Conservation (phyloP, 2,888 invertebrate genomes). For the Augochlorella aurata region DNA sequence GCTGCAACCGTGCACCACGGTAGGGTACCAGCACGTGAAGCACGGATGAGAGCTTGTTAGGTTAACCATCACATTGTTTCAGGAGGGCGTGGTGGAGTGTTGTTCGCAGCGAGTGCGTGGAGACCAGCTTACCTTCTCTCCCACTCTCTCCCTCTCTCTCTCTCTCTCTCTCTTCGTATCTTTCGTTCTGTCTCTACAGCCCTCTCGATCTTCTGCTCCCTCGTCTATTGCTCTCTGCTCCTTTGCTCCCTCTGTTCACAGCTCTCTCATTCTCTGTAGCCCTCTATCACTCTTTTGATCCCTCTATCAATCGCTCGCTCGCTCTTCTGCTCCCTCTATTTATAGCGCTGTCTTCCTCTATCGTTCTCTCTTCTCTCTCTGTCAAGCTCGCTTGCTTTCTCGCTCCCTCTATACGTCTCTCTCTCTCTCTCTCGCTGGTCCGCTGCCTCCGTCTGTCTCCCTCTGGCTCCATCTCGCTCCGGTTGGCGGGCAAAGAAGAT, state of each 20-base stretch:
- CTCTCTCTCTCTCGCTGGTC: conserved; percentile 11
- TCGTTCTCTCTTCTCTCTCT: conserved; percentile 8
- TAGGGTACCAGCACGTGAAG: conserved; percentile 55
- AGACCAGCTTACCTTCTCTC: conserved; percentile 16
- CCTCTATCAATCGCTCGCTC: no score
- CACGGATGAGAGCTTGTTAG: conserved; percentile 73
- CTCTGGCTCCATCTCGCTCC: no score
- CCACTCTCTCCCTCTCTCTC: background rate
- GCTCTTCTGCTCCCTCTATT: no score
- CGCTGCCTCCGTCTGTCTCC: no score
- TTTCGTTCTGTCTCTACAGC: no score
- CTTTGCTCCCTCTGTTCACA: no score
- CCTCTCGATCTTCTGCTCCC: no score
- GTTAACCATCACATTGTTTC: conserved; percentile 76
- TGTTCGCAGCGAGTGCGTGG: conserved; percentile 60
- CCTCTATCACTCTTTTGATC: no score
- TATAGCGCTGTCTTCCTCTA: no score
- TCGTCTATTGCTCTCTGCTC: no score
- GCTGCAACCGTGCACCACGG: conserved; percentile 60
- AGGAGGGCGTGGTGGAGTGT: conserved; percentile 69
- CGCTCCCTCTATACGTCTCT: background rate
- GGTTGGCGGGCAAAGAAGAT: conserved; percentile 52
- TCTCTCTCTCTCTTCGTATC: background rate
- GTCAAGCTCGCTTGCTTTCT: background rate
- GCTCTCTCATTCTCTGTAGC: background rate